Evolutionary conservation across 1,140 invertebrate species (phyloP).

Genomic region (Tetragnatha versicolor): DNA sequence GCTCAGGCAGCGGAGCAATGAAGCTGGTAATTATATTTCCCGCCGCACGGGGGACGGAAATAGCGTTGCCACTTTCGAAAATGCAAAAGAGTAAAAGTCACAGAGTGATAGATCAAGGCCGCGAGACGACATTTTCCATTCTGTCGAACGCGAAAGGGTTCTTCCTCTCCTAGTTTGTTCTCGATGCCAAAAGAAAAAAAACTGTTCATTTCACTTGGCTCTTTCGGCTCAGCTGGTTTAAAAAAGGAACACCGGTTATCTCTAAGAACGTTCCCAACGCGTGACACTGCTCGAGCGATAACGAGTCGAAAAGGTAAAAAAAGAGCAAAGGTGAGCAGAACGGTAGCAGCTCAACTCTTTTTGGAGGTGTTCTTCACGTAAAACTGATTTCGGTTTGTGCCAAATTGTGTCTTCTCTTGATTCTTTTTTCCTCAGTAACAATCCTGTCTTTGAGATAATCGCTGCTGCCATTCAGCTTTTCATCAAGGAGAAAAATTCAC

Average conservation of each 20-base stretch:
- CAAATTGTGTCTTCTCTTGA: no score
- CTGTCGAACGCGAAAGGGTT: background rate
- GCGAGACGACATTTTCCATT: background rate
- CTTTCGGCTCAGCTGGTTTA: background rate
- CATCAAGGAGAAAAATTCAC: no score
- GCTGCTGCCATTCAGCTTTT: no score
- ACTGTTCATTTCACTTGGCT: conserved; percentile 35
- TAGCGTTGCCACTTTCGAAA: conserved; percentile 6
- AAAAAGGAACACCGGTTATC: conserved; percentile 4
- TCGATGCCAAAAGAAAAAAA: no score
- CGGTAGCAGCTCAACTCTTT: no score
- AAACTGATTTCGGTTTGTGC: no score
- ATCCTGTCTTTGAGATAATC: no score
- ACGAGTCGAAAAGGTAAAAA: background rate
- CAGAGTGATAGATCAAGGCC: conserved; percentile 20
- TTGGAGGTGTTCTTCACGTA: no score
- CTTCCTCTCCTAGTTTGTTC: background rate
- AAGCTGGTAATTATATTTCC: conserved; percentile 19
- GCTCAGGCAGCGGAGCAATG: background rate
- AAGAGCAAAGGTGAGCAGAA: no score
- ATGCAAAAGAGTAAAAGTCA: conserved; percentile 5
- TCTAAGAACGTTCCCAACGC: background rate
- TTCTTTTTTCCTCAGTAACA: no score
- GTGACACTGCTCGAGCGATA: background rate
- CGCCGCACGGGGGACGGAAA: background rate